These are phyloP conservation scores for Drosophila tropicalis DNA, from an alignment of 1,140 invertebrate species.

Conservation along the genomic window DNA sequence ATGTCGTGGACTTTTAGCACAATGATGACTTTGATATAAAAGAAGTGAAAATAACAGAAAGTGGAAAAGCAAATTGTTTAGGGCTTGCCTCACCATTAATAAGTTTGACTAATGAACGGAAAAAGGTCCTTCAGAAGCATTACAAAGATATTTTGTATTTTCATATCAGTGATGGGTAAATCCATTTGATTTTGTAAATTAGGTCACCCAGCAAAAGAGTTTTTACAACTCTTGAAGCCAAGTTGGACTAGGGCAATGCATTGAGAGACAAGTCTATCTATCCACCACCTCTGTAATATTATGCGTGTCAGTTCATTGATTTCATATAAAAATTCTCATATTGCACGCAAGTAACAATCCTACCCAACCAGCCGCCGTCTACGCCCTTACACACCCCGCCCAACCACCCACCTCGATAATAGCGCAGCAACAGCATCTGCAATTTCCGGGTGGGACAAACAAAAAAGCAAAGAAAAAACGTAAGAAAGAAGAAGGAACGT, in stretches of 20 bases:
- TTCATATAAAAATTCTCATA: conserved; percentile 52
- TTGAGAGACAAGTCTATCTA: background rate
- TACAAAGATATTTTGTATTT: too few species aligned
- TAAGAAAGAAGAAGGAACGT: background rate
- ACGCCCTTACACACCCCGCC: background rate
- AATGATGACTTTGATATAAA: too few species aligned
- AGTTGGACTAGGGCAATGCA: conserved; percentile 12
- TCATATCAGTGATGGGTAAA: too few species aligned
- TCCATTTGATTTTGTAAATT: background rate
- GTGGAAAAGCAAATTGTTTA: too few species aligned
- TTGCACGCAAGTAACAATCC: conserved; percentile 38
- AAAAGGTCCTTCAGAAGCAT: too few species aligned
- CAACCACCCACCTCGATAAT: background rate
- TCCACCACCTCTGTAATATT: background rate
- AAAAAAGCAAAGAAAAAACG: conserved; percentile 18
- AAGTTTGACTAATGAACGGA: too few species aligned
- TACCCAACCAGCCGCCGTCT: conserved; percentile 1
- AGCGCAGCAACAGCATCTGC: conserved; percentile 57
- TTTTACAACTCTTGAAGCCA: background rate
- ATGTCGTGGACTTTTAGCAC: too few species aligned
- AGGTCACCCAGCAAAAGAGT: background rate
- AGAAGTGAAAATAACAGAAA: too few species aligned
- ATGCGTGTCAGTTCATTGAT: conserved; percentile 53
- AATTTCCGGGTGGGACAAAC: conserved; percentile 57
- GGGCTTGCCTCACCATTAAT: too few species aligned